Base-by-base conservation (phyloP, 2,888 invertebrate species). In the Hypolimnas misippus region DNA sequence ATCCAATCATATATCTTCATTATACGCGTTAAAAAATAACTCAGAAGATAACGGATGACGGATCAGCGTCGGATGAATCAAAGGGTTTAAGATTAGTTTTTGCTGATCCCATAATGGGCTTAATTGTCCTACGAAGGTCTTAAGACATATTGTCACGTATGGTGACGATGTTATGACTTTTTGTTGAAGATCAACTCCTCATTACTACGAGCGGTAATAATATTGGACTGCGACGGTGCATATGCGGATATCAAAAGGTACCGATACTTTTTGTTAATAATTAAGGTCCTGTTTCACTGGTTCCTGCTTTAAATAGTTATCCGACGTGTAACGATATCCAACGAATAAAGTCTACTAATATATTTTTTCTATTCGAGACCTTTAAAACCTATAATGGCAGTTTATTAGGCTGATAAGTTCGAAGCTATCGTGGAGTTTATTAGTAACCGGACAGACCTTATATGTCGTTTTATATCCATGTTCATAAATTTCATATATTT, bases 51-150 rank as follows among this genome's bases (percentile, higher is more conserved):
- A 40, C 51, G 40, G 31, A 51, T 51, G 55, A 55, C 35, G 55
- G 57, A 65, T 60, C 57, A 25, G 53, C 58, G 62, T 55, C 53
- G 57, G 57, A 58, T 58, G 57, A 55, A 58, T 65, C 65, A 65
- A 62, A 65, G 62, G 62, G 62, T 40, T 49, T 57, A 35, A 59
- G 57, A 58, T 62, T 62, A 58, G 62, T 65, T 65, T 65, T 65
- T 65, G 58, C 55, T 3, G n/a, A 33, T 52, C 31, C 55, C 51
- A 58, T 65, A 58, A 65, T 65, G 65, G 51, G 44, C 14, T 55
- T 65, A 65, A 65, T 65, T 65, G 65, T 31, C 54, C 55, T 51
- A 49, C 35, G 58, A 35, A 58, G 38, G 33, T 56, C 55, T 57
- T 57, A 55, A 57, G 40, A 21, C 62, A 62, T 65, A 58, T 40